Evolutionary conservation across 2,113 vertebrate species (phyloP), one percentile per base, ranked within the genome.

Genomic region (Phalacrocorax brasilianus): DNA sequence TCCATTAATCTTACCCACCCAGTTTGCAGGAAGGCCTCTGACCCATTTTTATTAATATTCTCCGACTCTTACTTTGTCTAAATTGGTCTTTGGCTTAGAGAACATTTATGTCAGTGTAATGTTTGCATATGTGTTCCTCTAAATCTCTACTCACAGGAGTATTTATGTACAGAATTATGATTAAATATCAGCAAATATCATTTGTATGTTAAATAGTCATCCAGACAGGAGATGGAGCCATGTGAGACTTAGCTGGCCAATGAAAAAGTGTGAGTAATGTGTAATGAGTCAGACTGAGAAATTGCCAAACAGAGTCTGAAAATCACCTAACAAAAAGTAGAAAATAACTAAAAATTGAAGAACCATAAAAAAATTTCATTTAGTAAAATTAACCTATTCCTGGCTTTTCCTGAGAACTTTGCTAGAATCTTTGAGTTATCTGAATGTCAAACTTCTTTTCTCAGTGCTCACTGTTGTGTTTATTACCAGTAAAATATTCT

Each of bases 381-480:
- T 89, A 47, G 5, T 30, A 67, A 84, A 81, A 84, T 30, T 74
- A 56, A 53, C 11, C 12, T 21, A 23, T 35, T 0, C 3, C 4
- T 16, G 17, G 2, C 3, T 76, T 93, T 85, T 87, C 28, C 62
- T 14, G 50, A 45, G 22, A 4, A 15, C 4, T 59, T 80, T 71
- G 21, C 6, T 80, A 56, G 90, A 89, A 76, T 79, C 12, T 24
- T 3, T 74, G n/a, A 5, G 5, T 28, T 58, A 49, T 23, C 26
- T 53, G 24, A 85, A 55, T 4, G 1, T 53, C 56, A 83, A 40
- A 30, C 15, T 47, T 42, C 3, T 59, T 81, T 49, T 68, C 22
- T 35, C 6, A 47, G 0, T 42, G 22, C 3, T 55, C 18, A 12
- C 6, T 47, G 3, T 5, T 44, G 11, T 77, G 17, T 3, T 53